Evolutionary conservation across 2,888 invertebrate species (phyloP).

Genomic region (Drosophila aldrichi): DNA sequence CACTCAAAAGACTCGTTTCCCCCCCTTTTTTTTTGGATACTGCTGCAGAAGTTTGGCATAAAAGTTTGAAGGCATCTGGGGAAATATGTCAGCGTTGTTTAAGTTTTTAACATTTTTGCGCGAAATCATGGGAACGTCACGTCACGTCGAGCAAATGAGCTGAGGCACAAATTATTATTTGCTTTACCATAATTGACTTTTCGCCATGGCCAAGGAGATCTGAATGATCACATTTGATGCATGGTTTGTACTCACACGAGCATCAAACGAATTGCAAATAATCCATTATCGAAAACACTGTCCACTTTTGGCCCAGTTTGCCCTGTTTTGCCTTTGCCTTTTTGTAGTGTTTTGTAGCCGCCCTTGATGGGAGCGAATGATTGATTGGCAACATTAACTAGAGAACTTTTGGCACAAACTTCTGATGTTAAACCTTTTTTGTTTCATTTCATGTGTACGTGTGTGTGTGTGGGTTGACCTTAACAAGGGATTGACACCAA

Average conservation of each 20-base stretch:
- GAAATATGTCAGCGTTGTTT: constrained; percentile 79
- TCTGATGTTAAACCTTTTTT: constrained; percentile 35
- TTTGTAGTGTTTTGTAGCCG: constrained; percentile 60
- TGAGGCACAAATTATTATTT: constrained; percentile 63
- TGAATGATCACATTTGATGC: background rate
- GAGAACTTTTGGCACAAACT: constrained; percentile 38
- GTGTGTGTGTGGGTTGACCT: constrained; percentile 2
- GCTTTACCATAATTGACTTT: constrained; percentile 73
- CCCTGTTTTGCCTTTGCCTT: constrained; percentile 31
- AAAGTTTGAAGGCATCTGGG: constrained; percentile 79
- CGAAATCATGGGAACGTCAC: constrained; percentile 48
- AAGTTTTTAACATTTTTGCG: constrained; percentile 76
- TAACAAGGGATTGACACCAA: constrained; percentile 41
- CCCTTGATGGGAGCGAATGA: constrained; percentile 57
- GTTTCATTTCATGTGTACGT: constrained; percentile 10
- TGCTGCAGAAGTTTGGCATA: constrained; percentile 55
- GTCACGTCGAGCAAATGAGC: constrained; percentile 12
- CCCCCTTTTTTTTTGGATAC: constrained; percentile 14
- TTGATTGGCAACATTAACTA: constrained; percentile 60
- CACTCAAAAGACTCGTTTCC: constrained; percentile 52
- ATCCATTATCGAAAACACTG: constrained; percentile 46
- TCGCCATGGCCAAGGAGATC: constrained; percentile 1
- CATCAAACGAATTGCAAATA: constrained; percentile 23
- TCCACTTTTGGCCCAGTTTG: constrained; percentile 50
- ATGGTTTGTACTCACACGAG: constrained; percentile 5